Evolutionary conservation across 2,797 vertebrate species (phyloP).

Genomic region (Botia kubotai): DNA sequence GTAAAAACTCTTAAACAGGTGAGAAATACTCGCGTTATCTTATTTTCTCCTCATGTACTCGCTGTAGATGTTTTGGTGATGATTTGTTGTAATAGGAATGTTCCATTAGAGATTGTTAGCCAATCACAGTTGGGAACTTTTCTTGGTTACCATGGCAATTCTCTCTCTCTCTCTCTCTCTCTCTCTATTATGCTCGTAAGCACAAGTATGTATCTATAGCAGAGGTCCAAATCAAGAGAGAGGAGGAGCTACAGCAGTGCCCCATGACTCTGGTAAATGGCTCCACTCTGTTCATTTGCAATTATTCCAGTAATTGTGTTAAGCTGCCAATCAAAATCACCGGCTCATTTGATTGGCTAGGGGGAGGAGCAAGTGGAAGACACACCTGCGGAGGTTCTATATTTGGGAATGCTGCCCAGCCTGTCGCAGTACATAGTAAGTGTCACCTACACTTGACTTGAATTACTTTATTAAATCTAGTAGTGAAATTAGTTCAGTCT

Average conservation of each 20-base stretch:
- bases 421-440: constrained; percentile 97
- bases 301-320: neutral
- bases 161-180: constrained; percentile 17
- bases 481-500: too few relatives aligned
- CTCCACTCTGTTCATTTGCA: neutral
- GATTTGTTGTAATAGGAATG: neutral
- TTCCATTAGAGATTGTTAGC: constrained; percentile 6
- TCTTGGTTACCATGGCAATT: constrained; percentile 34
- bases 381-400: constrained; percentile 88
- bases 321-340: constrained; percentile 7
- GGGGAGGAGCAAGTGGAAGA: constrained; percentile 94
- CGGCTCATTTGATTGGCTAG: constrained; percentile 70
- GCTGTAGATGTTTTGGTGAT: neutral
- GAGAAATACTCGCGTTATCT: constrained; percentile 46
- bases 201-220: constrained; percentile 95
- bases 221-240: constrained; percentile 91
- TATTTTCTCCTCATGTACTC: neutral
- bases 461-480: neutral
- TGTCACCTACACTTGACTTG: constrained; percentile 9
- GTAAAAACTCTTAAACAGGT: constrained; percentile 98
- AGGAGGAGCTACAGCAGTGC: constrained; percentile 92
- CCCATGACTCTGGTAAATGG: constrained; percentile 91
- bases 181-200: constrained; percentile 69
- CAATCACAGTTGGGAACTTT: constrained; percentile 21
- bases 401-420: constrained; percentile 91